phyloP scores from a whole-genome alignment of 2,888 invertebrate species.

The Nemapogon koenigi region DNA sequence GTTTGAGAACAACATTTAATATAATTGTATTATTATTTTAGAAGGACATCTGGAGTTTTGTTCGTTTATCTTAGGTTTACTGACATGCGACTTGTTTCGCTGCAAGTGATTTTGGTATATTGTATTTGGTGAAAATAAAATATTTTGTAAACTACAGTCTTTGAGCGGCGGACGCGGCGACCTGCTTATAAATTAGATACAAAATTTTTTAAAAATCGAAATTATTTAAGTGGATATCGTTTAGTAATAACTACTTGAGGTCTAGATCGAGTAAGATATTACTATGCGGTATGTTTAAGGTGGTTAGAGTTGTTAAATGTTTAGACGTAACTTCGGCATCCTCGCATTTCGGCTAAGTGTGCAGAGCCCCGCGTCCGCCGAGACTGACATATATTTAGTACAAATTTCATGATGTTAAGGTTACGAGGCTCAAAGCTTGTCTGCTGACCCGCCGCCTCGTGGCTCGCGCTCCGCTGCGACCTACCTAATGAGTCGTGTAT shows the following conservation, averaged over 20 bases:
- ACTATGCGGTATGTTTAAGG: conserved; percentile 21
- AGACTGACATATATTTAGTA: conserved; percentile 62
- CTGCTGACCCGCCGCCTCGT: conserved; percentile 45
- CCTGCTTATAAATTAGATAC: conserved; percentile 58
- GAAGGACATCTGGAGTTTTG: conserved; percentile 16
- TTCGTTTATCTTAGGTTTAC: conserved; percentile 19
- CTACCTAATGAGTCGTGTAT: conserved; percentile 58
- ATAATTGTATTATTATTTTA: conserved; percentile 25
- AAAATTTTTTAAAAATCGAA: conserved; percentile 52
- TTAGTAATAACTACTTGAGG: neutral
- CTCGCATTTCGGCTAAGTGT: conserved; percentile 65
- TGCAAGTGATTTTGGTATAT: neutral
- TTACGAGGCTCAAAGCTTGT: conserved; percentile 66
- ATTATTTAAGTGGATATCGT: conserved; percentile 39
- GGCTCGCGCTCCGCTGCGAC: conserved; percentile 33
- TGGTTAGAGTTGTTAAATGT: conserved; percentile 38
- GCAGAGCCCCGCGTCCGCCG: conserved; percentile 51
- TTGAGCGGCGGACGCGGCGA: conserved; percentile 46
- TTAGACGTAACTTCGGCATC: conserved; percentile 63
- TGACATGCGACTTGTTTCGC: neutral
- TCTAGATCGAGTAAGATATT: neutral
- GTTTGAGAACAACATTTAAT: conserved; percentile 51
- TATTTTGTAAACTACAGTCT: conserved; percentile 54
- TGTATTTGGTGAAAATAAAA: conserved; percentile 25
- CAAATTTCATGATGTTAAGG: conserved; percentile 65